A percentile compares a stretch with the other conserved stretches of the same genome.
Conservation (phyloP, 2,113 vertebrate species). For the Lepus europaeus region DNA sequence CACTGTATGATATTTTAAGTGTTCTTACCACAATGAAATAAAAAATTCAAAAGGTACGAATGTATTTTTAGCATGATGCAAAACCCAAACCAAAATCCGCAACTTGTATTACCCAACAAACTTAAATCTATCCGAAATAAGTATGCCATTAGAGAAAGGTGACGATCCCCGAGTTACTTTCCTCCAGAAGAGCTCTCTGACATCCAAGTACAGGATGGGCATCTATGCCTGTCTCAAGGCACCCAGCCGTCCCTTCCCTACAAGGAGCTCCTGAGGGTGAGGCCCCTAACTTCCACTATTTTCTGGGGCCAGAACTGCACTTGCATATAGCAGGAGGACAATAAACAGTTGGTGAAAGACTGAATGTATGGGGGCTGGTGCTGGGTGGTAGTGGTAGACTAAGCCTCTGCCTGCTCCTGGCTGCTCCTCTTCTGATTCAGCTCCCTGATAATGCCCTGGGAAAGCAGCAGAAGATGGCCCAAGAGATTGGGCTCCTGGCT, state of each 20-base stretch:
- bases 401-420: too few relatives aligned
- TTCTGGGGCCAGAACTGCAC: background rate
- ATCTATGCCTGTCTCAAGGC: background rate
- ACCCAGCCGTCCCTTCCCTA: background rate
- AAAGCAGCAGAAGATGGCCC: too few relatives aligned
- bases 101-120: background rate
- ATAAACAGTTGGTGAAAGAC: background rate
- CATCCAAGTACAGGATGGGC: background rate
- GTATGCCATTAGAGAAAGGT: background rate
- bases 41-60: background rate
- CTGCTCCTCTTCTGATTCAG: too few relatives aligned
- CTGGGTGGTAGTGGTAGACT: too few relatives aligned
- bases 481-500: too few relatives aligned
- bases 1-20: background rate
- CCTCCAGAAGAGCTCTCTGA: background rate
- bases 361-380: background rate
- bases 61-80: background rate
- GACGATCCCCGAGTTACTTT: background rate
- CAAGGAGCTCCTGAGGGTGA: fast-evolving
- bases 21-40: background rate
- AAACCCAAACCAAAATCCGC: background rate
- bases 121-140: background rate
- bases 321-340: background rate
- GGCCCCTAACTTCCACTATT: background rate
- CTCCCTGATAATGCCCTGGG: too few relatives aligned